These are phyloP conservation scores for Xiphorhynchus erythropygius DNA, from an alignment of 2,797 vertebrate genomes.

Conservation along the genomic window DNA sequence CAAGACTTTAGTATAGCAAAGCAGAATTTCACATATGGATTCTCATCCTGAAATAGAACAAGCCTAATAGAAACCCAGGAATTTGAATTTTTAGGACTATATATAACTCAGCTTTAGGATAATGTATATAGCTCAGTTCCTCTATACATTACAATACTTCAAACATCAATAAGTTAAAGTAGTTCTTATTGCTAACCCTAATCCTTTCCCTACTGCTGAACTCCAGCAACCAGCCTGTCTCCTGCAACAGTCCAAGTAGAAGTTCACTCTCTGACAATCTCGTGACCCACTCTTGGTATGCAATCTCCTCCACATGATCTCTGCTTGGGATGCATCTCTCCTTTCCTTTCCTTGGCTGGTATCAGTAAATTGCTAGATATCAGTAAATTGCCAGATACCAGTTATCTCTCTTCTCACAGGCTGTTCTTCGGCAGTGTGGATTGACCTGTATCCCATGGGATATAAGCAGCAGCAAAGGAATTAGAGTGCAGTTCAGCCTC, in stretches of 20 bases:
- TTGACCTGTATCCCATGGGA: not conserved
- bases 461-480: not conserved
- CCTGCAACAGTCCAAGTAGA: not conserved
- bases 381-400: not conserved
- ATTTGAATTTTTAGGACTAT: not conserved
- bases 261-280: not conserved
- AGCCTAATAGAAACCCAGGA: not conserved
- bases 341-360: not conserved
- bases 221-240: not conserved
- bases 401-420: not conserved
- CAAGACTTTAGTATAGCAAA: not conserved
- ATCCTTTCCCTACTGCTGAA: not conserved
- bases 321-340: not conserved
- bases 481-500: not conserved
- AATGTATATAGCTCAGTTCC: not conserved
- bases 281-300: not conserved
- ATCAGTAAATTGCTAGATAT: not conserved
- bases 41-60: conserved; percentile 13
- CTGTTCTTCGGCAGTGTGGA: not conserved
- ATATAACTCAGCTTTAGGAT: not conserved
- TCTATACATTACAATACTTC: not conserved
- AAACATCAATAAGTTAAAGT: not conserved
- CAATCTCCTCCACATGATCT: not conserved
- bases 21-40: not conserved
- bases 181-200: not conserved